Base-by-base conservation (phyloP, 2,113 vertebrate genomes). In the Thunnus maccoyii region DNA sequence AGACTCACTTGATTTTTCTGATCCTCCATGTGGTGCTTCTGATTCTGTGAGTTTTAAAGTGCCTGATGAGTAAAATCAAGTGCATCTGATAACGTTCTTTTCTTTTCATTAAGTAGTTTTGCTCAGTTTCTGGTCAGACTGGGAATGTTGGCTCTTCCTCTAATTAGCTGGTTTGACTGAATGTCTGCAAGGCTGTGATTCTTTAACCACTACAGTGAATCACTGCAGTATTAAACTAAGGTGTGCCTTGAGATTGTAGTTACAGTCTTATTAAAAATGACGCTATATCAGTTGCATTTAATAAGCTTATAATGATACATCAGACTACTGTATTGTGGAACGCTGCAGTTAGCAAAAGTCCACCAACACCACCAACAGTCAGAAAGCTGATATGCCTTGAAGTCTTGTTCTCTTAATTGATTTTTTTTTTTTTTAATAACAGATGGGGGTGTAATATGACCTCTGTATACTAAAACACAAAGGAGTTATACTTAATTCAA, bases 11-110 rank as follows among this genome's bases (percentile, higher is more conserved):
- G 78, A 12, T 61, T 58, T 75, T 69, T 48, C 84, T 84, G 65
- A 72, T 82, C 74, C 41, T 64, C 54, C 60, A 32, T 47, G 17
- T 36, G 73, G 57, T 83, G 76, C 78, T 80, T 76, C 61, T 5
- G 76, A 32, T 78, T 66, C 32, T 56, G 58, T 27, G 27, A 30
- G 70, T 18, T 72, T 90, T 71, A 30, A 87, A 79, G 88, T 91
- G 88, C 87, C 90, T 86, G 84, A 84, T 83, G 61, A 64, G 56
- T 16, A 10, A 81, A 84, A 71, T 61, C 8, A 48, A 79, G 68
- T 30, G 32, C 36, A 4, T 60, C 57, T 56, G 2, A 25, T 17
- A 3, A 1, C n/a, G 1, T 12, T 72, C 58, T 32, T 0, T 17
- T 50, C 4, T 32, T n/a, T 10, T 11, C 27, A 7, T 13, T 52